Evolutionary conservation across 2,888 invertebrate genomes (phyloP).

Genomic region (Drosophila koepferae): DNA sequence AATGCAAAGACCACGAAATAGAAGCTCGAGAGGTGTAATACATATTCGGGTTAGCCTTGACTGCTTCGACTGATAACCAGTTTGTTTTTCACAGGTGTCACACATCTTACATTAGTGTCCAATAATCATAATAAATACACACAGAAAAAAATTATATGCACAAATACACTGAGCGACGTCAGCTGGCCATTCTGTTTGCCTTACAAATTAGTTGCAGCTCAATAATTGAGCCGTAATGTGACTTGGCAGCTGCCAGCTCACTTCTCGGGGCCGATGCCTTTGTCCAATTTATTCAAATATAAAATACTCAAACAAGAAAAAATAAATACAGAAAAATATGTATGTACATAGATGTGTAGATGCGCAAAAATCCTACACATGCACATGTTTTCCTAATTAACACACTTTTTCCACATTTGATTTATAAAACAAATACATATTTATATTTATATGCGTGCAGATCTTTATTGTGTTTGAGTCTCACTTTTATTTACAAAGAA

Average conservation of each 20-base stretch:
- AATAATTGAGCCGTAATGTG: slow-evolving; percentile 75
- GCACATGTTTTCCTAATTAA: slow-evolving; percentile 67
- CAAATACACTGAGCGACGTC: slow-evolving; percentile 32
- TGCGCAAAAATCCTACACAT: slow-evolving; percentile 55
- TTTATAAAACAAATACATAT: slow-evolving; percentile 60
- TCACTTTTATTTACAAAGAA: slow-evolving; percentile 67
- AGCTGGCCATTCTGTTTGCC: slow-evolving; percentile 40
- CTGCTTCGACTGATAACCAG: slow-evolving; percentile 32
- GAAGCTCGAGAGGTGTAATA: neutral
- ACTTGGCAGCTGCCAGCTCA: slow-evolving; percentile 42
- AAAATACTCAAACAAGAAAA: slow-evolving; percentile 19
- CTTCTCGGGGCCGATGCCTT: slow-evolving; percentile 42
- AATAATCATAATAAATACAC: slow-evolving; percentile 14
- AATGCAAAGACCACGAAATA: neutral
- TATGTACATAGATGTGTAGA: slow-evolving; percentile 30
- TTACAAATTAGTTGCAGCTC: slow-evolving; percentile 70
- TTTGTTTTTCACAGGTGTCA: slow-evolving; percentile 42
- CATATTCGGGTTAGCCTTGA: slow-evolving; percentile 21
- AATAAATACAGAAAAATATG: neutral
- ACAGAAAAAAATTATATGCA: slow-evolving; percentile 8
- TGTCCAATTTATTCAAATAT: slow-evolving; percentile 61
- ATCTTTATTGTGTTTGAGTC: slow-evolving; percentile 32
- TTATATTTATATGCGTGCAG: neutral
- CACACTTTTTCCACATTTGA: slow-evolving; percentile 58
- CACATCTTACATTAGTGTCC: slow-evolving; percentile 53